phyloP scores from a whole-genome alignment of 2,797 vertebrate species.

The Galaxias olidus region DNA sequence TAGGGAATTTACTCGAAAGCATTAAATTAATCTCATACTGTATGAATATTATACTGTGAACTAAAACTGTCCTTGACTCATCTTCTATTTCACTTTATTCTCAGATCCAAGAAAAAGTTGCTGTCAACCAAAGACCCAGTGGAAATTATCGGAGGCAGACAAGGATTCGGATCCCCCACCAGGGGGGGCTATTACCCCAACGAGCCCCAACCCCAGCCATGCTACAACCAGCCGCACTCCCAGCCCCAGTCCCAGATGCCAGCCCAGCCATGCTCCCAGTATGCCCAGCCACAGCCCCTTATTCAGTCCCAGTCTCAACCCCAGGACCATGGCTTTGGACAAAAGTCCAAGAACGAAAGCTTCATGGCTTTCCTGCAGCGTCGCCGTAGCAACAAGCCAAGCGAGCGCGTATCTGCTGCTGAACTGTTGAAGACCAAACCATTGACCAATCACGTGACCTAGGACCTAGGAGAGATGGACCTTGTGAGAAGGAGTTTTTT shows the following conservation, averaged over 20 bases:
- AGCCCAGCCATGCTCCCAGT: too few species aligned
- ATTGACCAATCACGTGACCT: not conserved
- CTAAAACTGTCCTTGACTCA: not conserved
- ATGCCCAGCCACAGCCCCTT: too few species aligned
- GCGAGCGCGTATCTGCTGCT: constrained; percentile 47
- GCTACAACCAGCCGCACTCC: too few species aligned
- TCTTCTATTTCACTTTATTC: not conserved
- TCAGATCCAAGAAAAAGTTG: constrained; percentile 85
- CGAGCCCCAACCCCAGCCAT: not conserved
- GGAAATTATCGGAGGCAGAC: constrained; percentile 69
- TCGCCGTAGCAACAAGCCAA: constrained; percentile 48
- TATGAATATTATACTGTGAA: not conserved
- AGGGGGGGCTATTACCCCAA: constrained; percentile 23
- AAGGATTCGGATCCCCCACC: constrained; percentile 64
- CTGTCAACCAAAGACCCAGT: constrained; percentile 80
- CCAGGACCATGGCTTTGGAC: not conserved
- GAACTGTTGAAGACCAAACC: constrained; percentile 46
- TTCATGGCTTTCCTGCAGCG: constrained; percentile 57
- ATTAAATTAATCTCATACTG: too few species aligned
- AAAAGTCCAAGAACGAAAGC: constrained; percentile 49
- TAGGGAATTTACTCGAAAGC: too few species aligned
- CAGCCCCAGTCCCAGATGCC: too few species aligned
- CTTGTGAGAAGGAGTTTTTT: too few species aligned
- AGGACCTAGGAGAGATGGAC: not conserved
- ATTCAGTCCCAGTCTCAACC: too few species aligned